Percentiles rank a stretch among this genome's conserved stretches.
phyloP scores from a whole-genome alignment of 2,888 invertebrate genomes.

The Nymphalis urticae region DNA sequence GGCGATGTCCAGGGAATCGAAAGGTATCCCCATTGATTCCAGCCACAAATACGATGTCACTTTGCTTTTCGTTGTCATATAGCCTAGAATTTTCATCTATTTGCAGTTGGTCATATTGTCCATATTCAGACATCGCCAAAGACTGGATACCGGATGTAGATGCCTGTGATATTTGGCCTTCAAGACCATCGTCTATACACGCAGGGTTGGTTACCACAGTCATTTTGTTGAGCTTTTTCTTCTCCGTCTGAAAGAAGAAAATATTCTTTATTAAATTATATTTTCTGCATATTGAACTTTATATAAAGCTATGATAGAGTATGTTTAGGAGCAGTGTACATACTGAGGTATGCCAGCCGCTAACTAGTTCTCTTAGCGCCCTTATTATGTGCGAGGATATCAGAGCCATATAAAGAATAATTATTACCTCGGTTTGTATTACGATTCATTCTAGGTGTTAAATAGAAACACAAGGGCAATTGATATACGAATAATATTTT shows the following conservation, averaged over 20 bases:
- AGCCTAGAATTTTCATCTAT: conserved; percentile 61
- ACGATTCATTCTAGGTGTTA: conserved; percentile 66
- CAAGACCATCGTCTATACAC: conserved; percentile 54
- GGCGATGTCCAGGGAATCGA: conserved; percentile 85
- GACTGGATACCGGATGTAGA: conserved; percentile 36
- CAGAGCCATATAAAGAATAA: conserved; percentile 72
- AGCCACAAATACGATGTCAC: conserved; percentile 84
- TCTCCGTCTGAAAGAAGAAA: conserved; percentile 54
- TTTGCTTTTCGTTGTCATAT: conserved; percentile 79
- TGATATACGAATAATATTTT: conserved; percentile 45
- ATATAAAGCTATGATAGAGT: conserved; percentile 9
- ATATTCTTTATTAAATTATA: conserved; percentile 14
- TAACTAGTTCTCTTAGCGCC: conserved; percentile 63
- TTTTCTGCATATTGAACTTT: not conserved
- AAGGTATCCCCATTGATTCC: conserved; percentile 84
- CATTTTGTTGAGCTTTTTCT: conserved; percentile 51
- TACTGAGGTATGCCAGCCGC: conserved; percentile 43
- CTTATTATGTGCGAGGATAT: conserved; percentile 65
- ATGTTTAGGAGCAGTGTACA: conserved; percentile 18
- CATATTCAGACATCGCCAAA: conserved; percentile 21
- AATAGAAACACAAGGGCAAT: conserved; percentile 67
- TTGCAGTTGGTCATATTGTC: conserved; percentile 42
- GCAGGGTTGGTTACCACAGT: conserved; percentile 76
- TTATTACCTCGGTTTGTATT: conserved; percentile 67
- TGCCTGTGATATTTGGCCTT: conserved; percentile 40